phyloP scores from a whole-genome alignment of 1,140 invertebrate genomes.

The Anoplophora glabripennis region DNA sequence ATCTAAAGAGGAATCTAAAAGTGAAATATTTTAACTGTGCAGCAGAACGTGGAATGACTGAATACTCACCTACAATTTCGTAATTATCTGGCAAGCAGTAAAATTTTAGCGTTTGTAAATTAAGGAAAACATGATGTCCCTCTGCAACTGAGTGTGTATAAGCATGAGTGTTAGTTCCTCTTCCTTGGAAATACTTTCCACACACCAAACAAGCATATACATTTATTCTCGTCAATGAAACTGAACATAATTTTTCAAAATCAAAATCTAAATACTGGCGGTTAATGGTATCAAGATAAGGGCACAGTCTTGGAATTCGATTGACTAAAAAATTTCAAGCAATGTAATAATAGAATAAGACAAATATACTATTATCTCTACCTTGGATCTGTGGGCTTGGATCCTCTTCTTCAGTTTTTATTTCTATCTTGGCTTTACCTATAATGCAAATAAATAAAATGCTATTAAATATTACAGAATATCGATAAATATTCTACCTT shows the following conservation, averaged over 20 bases:
- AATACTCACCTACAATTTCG: constrained; percentile 88
- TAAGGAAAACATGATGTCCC: constrained; percentile 96
- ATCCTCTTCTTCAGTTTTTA: too few relatives aligned
- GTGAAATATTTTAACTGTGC: constrained; percentile 19
- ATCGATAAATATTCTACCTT: too few relatives aligned
- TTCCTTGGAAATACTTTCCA: constrained; percentile 98
- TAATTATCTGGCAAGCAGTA: constrained; percentile 99
- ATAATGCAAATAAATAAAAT: too few relatives aligned
- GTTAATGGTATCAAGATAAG: constrained; percentile 96
- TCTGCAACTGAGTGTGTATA: constrained; percentile 98
- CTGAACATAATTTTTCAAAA: constrained; percentile 99
- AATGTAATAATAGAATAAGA: too few relatives aligned
- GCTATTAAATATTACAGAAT: too few relatives aligned
- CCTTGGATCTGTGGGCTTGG: too few relatives aligned
- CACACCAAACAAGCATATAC: constrained; percentile 99
- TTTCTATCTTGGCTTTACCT: too few relatives aligned
- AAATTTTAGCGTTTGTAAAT: constrained; percentile 95
- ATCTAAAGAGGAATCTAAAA: constrained; percentile 91
- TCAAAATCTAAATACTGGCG: constrained; percentile 98
- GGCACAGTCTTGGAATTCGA: constrained; percentile 58
- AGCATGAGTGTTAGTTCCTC: constrained; percentile 97
- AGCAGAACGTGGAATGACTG: background rate
- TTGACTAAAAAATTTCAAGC: constrained; percentile 10
- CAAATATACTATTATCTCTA: too few relatives aligned
- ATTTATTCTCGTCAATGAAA: constrained; percentile 97